phyloP scores from a whole-genome alignment of 2,888 invertebrate genomes.

The Cryptosula pallasiana region DNA sequence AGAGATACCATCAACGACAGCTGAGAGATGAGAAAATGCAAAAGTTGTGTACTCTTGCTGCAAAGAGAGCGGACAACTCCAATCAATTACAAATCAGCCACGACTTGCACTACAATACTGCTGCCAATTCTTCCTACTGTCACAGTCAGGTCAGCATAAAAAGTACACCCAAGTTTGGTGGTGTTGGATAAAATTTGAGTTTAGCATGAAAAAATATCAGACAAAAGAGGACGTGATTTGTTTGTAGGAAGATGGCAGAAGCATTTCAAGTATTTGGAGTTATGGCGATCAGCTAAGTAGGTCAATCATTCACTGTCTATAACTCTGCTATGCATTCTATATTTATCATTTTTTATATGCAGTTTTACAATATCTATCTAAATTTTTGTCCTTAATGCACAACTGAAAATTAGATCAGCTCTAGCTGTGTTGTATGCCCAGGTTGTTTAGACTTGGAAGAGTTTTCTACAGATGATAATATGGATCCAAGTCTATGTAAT shows the following conservation, averaged over 20 bases:
- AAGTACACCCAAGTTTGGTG: neutral
- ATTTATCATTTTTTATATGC: too few relatives aligned
- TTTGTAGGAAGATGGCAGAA: too few relatives aligned
- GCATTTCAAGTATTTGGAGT: too few relatives aligned
- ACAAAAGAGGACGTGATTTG: too few relatives aligned
- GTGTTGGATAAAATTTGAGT: too few relatives aligned
- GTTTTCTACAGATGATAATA: neutral
- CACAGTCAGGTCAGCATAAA: neutral
- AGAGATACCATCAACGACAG: neutral
- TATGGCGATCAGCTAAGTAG: too few relatives aligned
- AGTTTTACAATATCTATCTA: too few relatives aligned
- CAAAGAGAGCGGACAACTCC: neutral
- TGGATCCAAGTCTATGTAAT: neutral
- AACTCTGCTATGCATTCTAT: too few relatives aligned
- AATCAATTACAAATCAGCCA: neutral
- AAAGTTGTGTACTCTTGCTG: neutral
- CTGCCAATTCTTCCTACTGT: neutral
- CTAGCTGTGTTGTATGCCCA: neutral
- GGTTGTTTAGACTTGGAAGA: neutral
- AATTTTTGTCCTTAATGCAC: too few relatives aligned
- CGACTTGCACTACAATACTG: neutral
- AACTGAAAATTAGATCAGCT: too few relatives aligned
- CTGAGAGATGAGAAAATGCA: neutral
- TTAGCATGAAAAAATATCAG: too few relatives aligned
- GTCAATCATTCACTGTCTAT: too few relatives aligned